Evolutionary conservation across 2,888 invertebrate genomes (phyloP).

Genomic region (Galerucella pusilla): DNA sequence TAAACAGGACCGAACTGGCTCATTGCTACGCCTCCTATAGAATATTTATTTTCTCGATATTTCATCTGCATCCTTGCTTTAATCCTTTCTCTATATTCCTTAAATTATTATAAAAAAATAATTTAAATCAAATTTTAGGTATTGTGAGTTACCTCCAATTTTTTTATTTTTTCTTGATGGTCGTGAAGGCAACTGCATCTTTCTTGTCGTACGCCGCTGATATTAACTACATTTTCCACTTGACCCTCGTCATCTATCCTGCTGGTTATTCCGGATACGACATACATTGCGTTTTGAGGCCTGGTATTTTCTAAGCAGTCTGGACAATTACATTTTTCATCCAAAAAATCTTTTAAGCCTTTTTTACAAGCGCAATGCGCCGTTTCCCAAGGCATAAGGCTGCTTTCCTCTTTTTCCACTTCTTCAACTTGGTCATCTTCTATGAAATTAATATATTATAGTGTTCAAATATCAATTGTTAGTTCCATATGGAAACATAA

Average conservation of each 20-base stretch:
- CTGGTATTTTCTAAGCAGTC: constrained; percentile 19
- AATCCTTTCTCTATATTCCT: constrained; percentile 48
- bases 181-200: constrained; percentile 48
- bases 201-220: constrained; percentile 46
- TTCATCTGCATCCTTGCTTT: constrained; percentile 46
- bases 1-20: constrained; percentile 50
- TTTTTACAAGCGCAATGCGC: constrained; percentile 32
- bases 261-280: constrained; percentile 49
- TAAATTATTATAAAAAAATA: constrained; percentile 21
- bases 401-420: background rate
- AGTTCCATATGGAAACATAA: too few relatives aligned
- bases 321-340: constrained; percentile 30
- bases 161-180: constrained; percentile 45
- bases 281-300: constrained; percentile 39
- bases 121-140: background rate
- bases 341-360: constrained; percentile 28
- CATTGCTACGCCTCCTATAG: constrained; percentile 41
- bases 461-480: background rate
- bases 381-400: constrained; percentile 25
- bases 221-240: constrained; percentile 38
- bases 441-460: background rate
- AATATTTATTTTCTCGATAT: constrained; percentile 47
- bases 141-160: constrained; percentile 37
- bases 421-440: constrained; percentile 8
- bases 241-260: constrained; percentile 33